Evolutionary conservation across 2,113 vertebrate species (phyloP).

Genomic region (Tiliqua scincoides): DNA sequence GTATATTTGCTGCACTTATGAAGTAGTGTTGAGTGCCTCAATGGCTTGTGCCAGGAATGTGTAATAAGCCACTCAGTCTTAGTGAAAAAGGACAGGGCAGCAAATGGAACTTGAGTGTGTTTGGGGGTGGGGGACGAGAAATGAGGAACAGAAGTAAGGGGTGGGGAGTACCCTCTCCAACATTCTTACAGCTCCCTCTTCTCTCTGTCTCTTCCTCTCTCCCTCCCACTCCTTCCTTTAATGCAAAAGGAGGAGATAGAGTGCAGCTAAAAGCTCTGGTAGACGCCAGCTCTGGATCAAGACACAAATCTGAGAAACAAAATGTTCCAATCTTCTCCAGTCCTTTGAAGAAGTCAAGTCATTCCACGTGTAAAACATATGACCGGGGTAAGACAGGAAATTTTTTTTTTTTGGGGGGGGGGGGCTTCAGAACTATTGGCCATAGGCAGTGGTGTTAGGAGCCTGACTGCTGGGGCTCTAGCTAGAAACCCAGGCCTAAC

Average conservation of each 20-base stretch:
- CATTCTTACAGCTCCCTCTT: constrained; percentile 8
- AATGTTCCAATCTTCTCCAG: constrained; percentile 8
- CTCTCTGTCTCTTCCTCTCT: background rate
- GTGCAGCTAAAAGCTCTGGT: constrained; percentile 43
- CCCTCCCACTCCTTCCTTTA: constrained; percentile 3
- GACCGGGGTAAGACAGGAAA: fast-evolving
- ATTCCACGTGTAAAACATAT: background rate
- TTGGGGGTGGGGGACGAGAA: too few relatives aligned
- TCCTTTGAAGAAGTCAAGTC: background rate
- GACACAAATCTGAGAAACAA: constrained; percentile 17
- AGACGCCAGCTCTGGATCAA: background rate
- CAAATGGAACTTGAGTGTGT: constrained; percentile 59
- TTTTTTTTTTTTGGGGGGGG: too few relatives aligned
- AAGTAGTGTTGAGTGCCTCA: constrained; percentile 47
- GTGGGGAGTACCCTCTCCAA: constrained; percentile 30
- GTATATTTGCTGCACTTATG: constrained; percentile 42
- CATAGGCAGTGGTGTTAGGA: too few relatives aligned
- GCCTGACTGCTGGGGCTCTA: too few relatives aligned
- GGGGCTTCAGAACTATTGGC: background rate
- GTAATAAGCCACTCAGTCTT: constrained; percentile 41
- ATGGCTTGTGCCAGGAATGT: constrained; percentile 30
- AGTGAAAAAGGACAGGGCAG: constrained; percentile 27
- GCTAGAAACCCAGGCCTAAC: too few relatives aligned
- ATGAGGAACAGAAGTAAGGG: background rate
- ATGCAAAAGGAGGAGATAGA: constrained; percentile 3